Evolutionary conservation across 2,797 vertebrate species (phyloP).

Genomic region (Megaceryle alcyon): DNA sequence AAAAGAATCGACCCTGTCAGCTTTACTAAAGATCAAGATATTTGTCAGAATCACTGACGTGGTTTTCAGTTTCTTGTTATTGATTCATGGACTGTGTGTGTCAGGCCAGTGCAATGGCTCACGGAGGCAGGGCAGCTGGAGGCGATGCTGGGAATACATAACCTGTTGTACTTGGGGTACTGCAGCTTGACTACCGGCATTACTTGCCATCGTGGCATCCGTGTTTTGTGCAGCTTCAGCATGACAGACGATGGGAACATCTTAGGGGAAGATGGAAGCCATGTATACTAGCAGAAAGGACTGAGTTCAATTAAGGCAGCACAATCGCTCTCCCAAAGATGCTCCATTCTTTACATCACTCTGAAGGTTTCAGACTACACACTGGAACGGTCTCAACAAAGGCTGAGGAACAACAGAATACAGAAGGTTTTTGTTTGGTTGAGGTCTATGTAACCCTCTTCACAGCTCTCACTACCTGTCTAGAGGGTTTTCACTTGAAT

Average conservation of each 20-base stretch:
- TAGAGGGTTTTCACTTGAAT: background rate
- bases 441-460: background rate
- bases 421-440: background rate
- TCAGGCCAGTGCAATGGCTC: background rate
- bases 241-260: background rate
- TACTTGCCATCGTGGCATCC: background rate
- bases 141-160: background rate
- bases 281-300: background rate
- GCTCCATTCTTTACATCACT: background rate
- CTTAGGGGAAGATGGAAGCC: background rate
- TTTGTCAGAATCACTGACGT: background rate
- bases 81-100: background rate
- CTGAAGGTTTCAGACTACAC: background rate
- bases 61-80: background rate
- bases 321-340: background rate
- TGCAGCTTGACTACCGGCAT: background rate
- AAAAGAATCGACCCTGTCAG: background rate
- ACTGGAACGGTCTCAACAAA: background rate
- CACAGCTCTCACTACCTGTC: background rate
- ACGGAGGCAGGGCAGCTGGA: background rate
- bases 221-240: rapidly evolving
- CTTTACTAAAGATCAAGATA: background rate
- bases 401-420: background rate
- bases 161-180: background rate
- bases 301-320: background rate